A percentile compares a stretch with the other conserved stretches of the same genome.
These are phyloP conservation scores for Brachyalestes nurse DNA, from an alignment of 2,797 vertebrate species.

Conservation along the genomic window DNA sequence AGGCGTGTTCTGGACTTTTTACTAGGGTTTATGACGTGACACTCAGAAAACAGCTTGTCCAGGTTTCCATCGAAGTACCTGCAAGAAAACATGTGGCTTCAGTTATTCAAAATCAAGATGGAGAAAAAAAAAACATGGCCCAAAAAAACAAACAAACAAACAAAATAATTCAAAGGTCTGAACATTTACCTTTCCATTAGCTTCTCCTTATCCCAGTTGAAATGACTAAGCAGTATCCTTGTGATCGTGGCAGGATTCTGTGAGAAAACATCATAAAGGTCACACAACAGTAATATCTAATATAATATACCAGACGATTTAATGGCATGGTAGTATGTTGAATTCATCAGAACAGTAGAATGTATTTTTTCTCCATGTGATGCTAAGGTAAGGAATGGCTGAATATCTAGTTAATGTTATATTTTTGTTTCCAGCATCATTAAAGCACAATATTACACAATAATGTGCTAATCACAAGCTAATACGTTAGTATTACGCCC, in stretches of 20 bases:
- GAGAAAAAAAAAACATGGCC: neutral
- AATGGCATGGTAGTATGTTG: neutral
- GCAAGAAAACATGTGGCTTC: conserved; percentile 42
- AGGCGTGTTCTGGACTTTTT: conserved; percentile 97
- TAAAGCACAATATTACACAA: no score
- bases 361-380: no score
- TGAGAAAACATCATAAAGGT: conserved; percentile 46
- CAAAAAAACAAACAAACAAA: neutral
- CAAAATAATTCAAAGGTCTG: neutral
- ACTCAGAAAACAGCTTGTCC: conserved; percentile 99
- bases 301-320: no score
- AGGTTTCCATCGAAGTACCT: conserved; percentile 99
- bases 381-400: no score
- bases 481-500: no score
- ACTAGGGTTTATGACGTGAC: conserved; percentile 99
- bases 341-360: no score
- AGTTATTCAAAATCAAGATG: neutral
- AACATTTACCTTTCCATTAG: conserved; percentile 95
- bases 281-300: neutral
- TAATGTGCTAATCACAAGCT: no score
- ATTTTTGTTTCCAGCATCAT: no score
- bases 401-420: no score
- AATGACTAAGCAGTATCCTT: conserved; percentile 99
- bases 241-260: conserved; percentile 99
- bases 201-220: conserved; percentile 99